Conservation (phyloP, 2,888 invertebrate species). For the Coremacera marginata region DNA sequence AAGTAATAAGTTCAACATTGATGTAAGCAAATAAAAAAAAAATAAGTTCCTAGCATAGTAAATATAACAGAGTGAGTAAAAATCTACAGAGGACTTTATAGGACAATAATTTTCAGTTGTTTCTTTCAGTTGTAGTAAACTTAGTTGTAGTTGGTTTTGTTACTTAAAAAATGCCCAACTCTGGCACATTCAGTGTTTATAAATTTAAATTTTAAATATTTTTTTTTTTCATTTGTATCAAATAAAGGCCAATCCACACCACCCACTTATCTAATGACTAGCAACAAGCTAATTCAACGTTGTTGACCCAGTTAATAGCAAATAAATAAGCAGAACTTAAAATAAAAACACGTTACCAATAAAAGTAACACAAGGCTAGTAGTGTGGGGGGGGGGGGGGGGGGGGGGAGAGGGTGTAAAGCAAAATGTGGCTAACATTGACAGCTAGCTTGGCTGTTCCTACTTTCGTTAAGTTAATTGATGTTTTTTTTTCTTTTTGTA, state of each 20-base stretch:
- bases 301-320: conserved; percentile 30
- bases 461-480: conserved; percentile 35
- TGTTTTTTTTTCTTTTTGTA: neutral
- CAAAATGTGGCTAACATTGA: neutral
- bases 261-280: neutral
- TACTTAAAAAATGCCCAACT: neutral
- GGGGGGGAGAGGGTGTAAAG: neutral
- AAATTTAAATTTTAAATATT: neutral
- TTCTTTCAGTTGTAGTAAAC: conserved; percentile 34
- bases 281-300: neutral
- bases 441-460: neutral
- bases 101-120: neutral
- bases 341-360: conserved; percentile 24
- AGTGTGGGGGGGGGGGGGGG: neutral
- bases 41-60: conserved; percentile 28
- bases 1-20: neutral
- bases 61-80: conserved; percentile 47
- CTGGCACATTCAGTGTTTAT: conserved; percentile 14
- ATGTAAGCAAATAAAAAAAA: conserved; percentile 23
- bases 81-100: conserved; percentile 37
- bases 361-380: conserved; percentile 11
- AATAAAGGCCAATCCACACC: neutral
- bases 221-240: neutral
- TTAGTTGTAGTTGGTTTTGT: neutral
- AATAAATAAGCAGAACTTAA: neutral